Base-by-base conservation (phyloP, 2,888 invertebrate genomes). In the Troides oblongomaculatus region DNA sequence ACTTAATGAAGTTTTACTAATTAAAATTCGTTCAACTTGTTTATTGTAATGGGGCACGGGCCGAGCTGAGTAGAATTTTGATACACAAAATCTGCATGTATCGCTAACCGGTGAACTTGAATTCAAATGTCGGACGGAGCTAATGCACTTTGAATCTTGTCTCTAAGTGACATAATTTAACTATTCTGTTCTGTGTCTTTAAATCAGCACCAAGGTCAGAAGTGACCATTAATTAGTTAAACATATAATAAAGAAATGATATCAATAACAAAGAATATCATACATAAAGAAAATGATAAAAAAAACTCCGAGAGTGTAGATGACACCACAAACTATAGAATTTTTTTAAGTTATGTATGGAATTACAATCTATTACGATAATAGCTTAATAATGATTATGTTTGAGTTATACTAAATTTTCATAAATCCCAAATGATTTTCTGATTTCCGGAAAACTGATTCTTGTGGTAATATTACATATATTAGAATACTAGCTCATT, bases 31-130 rank as follows among this genome's bases (percentile, higher is more conserved):
- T 62, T 39, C 56, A 53, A 62, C 30, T 69, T 69, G 64, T 62
- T 61, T 64, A 69, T 69, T 64, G 39, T 69, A 65, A 69, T 69
- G 69, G 57, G 36, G 65, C 69, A 69, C 69, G 69, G 65, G 65
- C 43, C 43, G 61, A 18, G 69, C 43, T 56, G 61, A 43, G 21
- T 30, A 17, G 69, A 69, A 69, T 65, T 58, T 62, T 18, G 65
- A 69, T 69, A 61, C 64, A 64, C n/a, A 12, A 65, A 57, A 62
- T 69, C 61, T 62, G 69, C 64, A 69, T 69, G 25, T 60, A 59
- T 64, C 60, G 59, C 57, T 43, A 62, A 12, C 56, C 25, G 46
- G 63, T 50, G 58, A 58, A 58, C 23, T 58, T 36, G 53, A 25
- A 63, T 50, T 62, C 63, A 68, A 68, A 68, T n/a, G 23, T 60